These are phyloP conservation scores for Drosophila saltans DNA, from an alignment of 1,140 invertebrate genomes.

Conservation along the genomic window DNA sequence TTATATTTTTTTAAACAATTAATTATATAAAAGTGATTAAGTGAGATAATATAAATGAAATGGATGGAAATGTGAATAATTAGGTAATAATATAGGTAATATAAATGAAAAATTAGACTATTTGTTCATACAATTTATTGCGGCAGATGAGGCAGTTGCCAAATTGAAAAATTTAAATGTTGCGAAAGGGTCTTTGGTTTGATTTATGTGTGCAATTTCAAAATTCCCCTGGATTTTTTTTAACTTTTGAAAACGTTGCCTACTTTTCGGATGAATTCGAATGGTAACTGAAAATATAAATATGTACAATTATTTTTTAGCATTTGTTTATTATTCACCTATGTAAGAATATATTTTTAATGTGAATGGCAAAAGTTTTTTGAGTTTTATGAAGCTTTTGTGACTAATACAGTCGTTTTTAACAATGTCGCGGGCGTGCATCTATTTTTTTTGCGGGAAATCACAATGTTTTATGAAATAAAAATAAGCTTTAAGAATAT, in stretches of 20 bases:
- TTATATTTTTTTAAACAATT: too few relatives aligned
- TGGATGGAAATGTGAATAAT: too few relatives aligned
- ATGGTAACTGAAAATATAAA: neutral
- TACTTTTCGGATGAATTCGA: neutral
- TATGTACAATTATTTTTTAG: neutral
- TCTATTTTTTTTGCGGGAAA: neutral
- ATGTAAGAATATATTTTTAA: neutral
- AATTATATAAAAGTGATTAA: too few relatives aligned
- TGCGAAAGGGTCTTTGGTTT: constrained; percentile 30
- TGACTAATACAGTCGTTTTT: neutral
- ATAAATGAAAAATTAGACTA: too few relatives aligned
- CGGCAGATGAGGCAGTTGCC: constrained; percentile 10
- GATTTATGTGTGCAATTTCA: neutral
- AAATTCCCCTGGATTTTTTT: neutral
- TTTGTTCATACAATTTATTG: too few relatives aligned
- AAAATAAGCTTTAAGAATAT: neutral
- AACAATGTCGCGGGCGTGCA: too few relatives aligned
- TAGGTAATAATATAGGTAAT: too few relatives aligned
- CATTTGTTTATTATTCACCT: too few relatives aligned
- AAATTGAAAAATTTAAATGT: constrained; percentile 43
- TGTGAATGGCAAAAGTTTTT: constrained; percentile 3
- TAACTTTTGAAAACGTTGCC: neutral
- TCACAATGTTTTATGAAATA: neutral
- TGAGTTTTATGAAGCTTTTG: neutral
- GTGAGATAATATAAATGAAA: too few relatives aligned